A percentile compares a stretch with the other conserved stretches of the same genome.
Evolutionary conservation across 1,140 invertebrate genomes (phyloP).

Genomic region (Pogonomyrmex barbatus): DNA sequence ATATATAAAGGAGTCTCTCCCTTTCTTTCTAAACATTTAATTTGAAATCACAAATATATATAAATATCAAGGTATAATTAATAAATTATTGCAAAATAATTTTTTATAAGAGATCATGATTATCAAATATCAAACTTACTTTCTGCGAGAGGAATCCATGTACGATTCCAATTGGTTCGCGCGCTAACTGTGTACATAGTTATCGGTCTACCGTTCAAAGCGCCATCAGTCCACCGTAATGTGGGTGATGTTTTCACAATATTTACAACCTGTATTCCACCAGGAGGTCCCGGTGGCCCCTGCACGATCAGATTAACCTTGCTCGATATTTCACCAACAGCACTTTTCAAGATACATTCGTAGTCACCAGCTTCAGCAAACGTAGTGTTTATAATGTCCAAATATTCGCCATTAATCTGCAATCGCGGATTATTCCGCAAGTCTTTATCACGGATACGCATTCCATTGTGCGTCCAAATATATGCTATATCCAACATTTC

Average conservation of each 20-base stretch:
- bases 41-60: background rate
- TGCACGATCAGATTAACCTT: slow-evolving; percentile 91
- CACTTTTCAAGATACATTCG: slow-evolving; percentile 95
- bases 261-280: slow-evolving; percentile 91
- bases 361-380: slow-evolving; percentile 95
- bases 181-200: slow-evolving; percentile 92
- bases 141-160: slow-evolving; percentile 92
- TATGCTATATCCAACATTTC: slow-evolving; percentile 95
- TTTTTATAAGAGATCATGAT: slow-evolving; percentile 11
- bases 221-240: slow-evolving; percentile 96
- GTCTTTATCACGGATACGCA: slow-evolving; percentile 90
- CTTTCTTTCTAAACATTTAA: background rate
- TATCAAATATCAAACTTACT: slow-evolving; percentile 81
- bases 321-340: slow-evolving; percentile 92
- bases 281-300: slow-evolving; percentile 94
- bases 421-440: slow-evolving; percentile 83
- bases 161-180: slow-evolving; percentile 94
- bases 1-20: background rate
- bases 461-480: slow-evolving; percentile 95
- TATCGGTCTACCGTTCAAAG: slow-evolving; percentile 92
- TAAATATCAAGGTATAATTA: background rate
- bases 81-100: slow-evolving; percentile 8
- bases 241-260: slow-evolving; percentile 91
- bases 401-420: slow-evolving; percentile 89
- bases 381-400: slow-evolving; percentile 93